Evolutionary conservation across 2,113 vertebrate genomes (phyloP).

Genomic region (Gavia stellata): DNA sequence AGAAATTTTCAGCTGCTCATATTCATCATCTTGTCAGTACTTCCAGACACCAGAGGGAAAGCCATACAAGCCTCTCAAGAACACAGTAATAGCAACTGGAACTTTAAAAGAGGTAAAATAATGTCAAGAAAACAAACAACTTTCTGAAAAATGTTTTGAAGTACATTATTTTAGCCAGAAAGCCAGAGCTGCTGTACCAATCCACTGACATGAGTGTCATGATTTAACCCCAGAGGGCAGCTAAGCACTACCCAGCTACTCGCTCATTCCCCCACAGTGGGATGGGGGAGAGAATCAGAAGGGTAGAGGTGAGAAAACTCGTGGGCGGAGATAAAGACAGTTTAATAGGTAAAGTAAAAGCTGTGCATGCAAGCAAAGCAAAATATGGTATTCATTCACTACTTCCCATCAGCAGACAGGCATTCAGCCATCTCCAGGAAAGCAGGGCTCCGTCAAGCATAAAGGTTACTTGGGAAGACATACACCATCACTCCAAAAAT

Average conservation of each 20-base stretch:
- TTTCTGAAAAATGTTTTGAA: background rate
- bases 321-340: background rate
- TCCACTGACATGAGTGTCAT: background rate
- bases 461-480: background rate
- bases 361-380: background rate
- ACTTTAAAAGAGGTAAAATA: background rate
- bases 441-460: fast-evolving
- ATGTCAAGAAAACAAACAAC: background rate
- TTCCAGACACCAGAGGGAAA: background rate
- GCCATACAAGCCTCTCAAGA: background rate
- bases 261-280: fast-evolving
- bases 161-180: background rate
- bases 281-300: fast-evolving
- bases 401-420: background rate
- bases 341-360: background rate
- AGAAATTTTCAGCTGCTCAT: background rate
- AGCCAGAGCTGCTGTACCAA: background rate
- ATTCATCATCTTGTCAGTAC: background rate
- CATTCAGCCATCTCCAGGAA: background rate
- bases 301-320: background rate
- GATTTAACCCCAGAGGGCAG: fast-evolving
- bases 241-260: background rate
- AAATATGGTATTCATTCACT: background rate
- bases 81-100: background rate
- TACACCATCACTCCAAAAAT: fast-evolving